These are phyloP conservation scores for Drosophila prostipennis DNA, from an alignment of 2,888 invertebrate species.

Conservation along the genomic window DNA sequence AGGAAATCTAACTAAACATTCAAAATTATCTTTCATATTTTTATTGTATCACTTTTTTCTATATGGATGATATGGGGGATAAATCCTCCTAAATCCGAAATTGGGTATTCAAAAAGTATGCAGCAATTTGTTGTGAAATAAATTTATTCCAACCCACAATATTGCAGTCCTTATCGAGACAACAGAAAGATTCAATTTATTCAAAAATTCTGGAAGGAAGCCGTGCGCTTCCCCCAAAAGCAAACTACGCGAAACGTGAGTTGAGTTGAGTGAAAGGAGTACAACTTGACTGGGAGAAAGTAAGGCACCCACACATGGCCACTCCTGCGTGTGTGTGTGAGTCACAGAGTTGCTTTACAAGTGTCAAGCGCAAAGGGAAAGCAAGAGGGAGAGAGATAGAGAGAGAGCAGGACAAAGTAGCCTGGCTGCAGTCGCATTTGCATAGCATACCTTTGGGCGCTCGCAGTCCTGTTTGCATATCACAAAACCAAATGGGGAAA, in stretches of 20 bases:
- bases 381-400: neutral
- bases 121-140: too few relatives aligned
- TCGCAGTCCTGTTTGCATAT: slow-evolving; percentile 65
- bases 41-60: too few relatives aligned
- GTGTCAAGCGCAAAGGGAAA: slow-evolving; percentile 56
- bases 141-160: neutral
- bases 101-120: too few relatives aligned
- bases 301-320: neutral
- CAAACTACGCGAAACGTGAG: slow-evolving; percentile 2
- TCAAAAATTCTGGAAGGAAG: neutral
- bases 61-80: too few relatives aligned
- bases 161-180: neutral
- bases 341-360: slow-evolving; percentile 59
- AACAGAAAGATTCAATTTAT: slow-evolving; percentile 4
- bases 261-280: slow-evolving; percentile 4
- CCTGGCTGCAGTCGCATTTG: slow-evolving; percentile 58
- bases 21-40: too few relatives aligned
- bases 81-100: too few relatives aligned
- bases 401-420: neutral
- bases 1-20: too few relatives aligned
- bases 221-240: neutral
- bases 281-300: slow-evolving; percentile 1
- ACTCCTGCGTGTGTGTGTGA: slow-evolving; percentile 10
- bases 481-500: slow-evolving; percentile 24
- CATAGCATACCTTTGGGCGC: slow-evolving; percentile 75